A percentile compares a stretch with the other conserved stretches of the same genome.
Evolutionary conservation across 1,140 invertebrate genomes (phyloP).

Genomic region (Drosophila lacertosa): DNA sequence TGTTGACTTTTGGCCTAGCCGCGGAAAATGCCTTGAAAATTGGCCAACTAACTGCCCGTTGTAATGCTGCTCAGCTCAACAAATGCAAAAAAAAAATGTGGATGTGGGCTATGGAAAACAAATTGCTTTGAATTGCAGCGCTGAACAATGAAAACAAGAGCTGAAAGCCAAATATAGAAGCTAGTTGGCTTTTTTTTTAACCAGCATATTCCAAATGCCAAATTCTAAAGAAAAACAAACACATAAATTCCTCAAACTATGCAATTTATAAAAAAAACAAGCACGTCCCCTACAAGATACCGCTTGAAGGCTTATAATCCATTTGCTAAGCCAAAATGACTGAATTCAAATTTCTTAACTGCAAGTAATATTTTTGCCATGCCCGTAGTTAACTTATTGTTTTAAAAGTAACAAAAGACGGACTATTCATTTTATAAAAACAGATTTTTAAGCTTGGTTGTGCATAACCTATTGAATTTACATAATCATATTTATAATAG

Average conservation of each 20-base stretch:
- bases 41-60: not conserved
- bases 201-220: not conserved
- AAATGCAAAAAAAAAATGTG: not conserved
- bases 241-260: not conserved
- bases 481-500: too few relatives aligned
- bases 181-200: too few relatives aligned
- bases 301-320: too few relatives aligned
- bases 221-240: not conserved
- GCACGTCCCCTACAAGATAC: not conserved
- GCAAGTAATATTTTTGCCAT: too few relatives aligned
- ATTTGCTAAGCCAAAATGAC: too few relatives aligned
- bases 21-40: not conserved
- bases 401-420: too few relatives aligned
- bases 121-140: conserved; percentile 1
- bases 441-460: too few relatives aligned
- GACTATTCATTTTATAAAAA: too few relatives aligned
- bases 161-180: not conserved
- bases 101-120: not conserved
- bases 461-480: too few relatives aligned
- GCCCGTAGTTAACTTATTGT: too few relatives aligned
- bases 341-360: too few relatives aligned
- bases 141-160: not conserved
- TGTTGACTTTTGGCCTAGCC: conserved; percentile 24
- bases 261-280: not conserved
- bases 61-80: not conserved